phyloP scores from a whole-genome alignment of 2,797 vertebrate species.

The Argyrosomus regius region DNA sequence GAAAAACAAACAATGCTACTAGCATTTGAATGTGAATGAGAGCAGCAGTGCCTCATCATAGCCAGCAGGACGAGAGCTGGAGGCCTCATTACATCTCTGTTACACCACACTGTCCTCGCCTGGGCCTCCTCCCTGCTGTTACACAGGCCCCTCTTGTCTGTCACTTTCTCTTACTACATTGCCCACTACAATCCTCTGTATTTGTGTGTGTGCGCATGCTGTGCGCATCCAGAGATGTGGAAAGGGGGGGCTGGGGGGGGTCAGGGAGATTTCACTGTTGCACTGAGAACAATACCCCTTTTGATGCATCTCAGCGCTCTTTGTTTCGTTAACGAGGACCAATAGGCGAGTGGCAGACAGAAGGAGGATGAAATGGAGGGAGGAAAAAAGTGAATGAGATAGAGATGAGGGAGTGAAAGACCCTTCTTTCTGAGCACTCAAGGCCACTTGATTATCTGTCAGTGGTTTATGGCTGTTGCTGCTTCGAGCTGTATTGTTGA shows the following conservation, averaged over 20 bases:
- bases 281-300: constrained; percentile 80
- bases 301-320: constrained; percentile 79
- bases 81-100: constrained; percentile 54
- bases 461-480: constrained; percentile 62
- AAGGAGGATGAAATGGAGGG: constrained; percentile 64
- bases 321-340: constrained; percentile 79
- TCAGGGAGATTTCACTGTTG: constrained; percentile 75
- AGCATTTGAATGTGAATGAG: constrained; percentile 41
- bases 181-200: constrained; percentile 63
- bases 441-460: constrained; percentile 63
- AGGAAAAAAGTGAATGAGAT: constrained; percentile 52
- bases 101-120: constrained; percentile 54
- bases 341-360: constrained; percentile 70
- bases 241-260: constrained; percentile 51
- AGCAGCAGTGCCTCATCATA: constrained; percentile 22
- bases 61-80: constrained; percentile 35
- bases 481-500: constrained; percentile 42
- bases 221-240: constrained; percentile 57
- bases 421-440: constrained; percentile 34
- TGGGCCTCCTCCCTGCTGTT: constrained; percentile 73
- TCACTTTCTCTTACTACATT: constrained; percentile 75
- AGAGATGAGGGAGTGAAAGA: constrained; percentile 45
- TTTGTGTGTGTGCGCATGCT: constrained; percentile 62
- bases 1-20: not conserved
- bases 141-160: constrained; percentile 77